Percentiles rank a stretch among this genome's conserved stretches.
Conservation (phyloP, 1,140 invertebrate genomes). For the Scaptomyza graminum region DNA sequence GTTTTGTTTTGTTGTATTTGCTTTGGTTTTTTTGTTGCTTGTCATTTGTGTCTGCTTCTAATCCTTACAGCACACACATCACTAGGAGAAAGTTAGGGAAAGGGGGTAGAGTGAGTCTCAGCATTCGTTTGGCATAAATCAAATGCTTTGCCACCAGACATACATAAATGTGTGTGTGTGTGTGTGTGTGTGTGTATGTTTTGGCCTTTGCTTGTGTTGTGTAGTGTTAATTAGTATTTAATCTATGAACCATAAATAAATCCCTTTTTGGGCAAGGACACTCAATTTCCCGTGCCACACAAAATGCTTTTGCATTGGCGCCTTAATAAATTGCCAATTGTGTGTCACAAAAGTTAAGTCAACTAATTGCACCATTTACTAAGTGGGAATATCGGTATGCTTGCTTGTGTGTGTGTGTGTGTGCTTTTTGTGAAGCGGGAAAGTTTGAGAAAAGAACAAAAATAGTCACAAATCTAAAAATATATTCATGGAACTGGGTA, state of each 20-base stretch:
- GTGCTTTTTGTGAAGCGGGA: conserved; percentile 1
- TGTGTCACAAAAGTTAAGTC: conserved; percentile 72
- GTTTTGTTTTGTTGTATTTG: conserved; percentile 49
- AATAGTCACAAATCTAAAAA: no score
- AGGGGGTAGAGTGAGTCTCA: conserved; percentile 15
- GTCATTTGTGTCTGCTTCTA: conserved; percentile 50
- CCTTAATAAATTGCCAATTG: conserved; percentile 75
- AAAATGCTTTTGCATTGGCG: conserved; percentile 47
- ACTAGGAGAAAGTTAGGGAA: conserved; percentile 15
- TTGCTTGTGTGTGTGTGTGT: conserved; percentile 7
- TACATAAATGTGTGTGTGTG: conserved; percentile 33
- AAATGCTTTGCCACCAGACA: conserved; percentile 48
- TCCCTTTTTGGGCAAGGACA: conserved; percentile 68
- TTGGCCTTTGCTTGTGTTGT: conserved; percentile 38
- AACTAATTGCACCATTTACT: conserved; percentile 75
- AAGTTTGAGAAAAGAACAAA: not conserved
- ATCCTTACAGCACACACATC: conserved; percentile 66
- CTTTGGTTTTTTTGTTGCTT: conserved; percentile 9
- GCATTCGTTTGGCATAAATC: conserved; percentile 72
- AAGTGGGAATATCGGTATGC: not conserved
- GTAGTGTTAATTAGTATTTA: conserved; percentile 82
- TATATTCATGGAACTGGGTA: no score
- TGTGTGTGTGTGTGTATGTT: conserved; percentile 25
- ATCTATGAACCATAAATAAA: conserved; percentile 83
- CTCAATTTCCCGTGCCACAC: conserved; percentile 62